Base-by-base conservation (phyloP, 2,888 invertebrate species). In the Xylota sylvarum region DNA sequence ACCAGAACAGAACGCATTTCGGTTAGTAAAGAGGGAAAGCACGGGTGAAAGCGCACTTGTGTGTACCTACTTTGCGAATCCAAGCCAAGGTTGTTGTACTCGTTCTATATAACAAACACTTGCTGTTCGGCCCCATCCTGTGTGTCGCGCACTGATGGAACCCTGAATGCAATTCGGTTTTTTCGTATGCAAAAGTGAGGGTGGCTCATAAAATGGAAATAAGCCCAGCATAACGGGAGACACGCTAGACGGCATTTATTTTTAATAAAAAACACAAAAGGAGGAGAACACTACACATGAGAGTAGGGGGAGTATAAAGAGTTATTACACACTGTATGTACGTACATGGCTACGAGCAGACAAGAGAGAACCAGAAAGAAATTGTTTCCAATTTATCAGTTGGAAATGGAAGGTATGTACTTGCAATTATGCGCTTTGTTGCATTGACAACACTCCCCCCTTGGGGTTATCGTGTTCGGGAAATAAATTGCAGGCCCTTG, bases 81-180 rank as follows among this genome's bases (percentile, higher is more conserved):
- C 86, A 46, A 86, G 86, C 86, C 86, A 86, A 86, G 86, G 86
- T 86, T 86, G 81, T 86, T 86, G 86, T 86, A 77, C 81, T 81
- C 86, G 86, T 86, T 86, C 86, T 86, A 86, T 81, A 86, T 86
- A 86, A 77, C 35, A 73, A 62, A 80, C 77, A 76, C 77, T 80
- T 67, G 78, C 67, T 56, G 32, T 6, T n/a, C n/a, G 23, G 9
- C 10, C 23, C 67, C 67, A 23, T 73, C 30, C 74, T 60, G 46
- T 67, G 69, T 56, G 23, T 23, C n/a, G 30, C n/a, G 32, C 58
- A 17, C 60, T 19, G 52, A 10, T 60, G 55, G 23, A 27, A 46
- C 58, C 23, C 50, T 37, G 48, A 62, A 30, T 69, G 67, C 48
- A 58, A 0, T 52, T 64, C 46, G 35, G 40, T 67, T 32, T 67